A percentile compares a stretch with the other conserved stretches of the same genome.
These are phyloP conservation scores for Melitaea cinxia DNA, from an alignment of 1,140 invertebrate species.

Conservation along the genomic window DNA sequence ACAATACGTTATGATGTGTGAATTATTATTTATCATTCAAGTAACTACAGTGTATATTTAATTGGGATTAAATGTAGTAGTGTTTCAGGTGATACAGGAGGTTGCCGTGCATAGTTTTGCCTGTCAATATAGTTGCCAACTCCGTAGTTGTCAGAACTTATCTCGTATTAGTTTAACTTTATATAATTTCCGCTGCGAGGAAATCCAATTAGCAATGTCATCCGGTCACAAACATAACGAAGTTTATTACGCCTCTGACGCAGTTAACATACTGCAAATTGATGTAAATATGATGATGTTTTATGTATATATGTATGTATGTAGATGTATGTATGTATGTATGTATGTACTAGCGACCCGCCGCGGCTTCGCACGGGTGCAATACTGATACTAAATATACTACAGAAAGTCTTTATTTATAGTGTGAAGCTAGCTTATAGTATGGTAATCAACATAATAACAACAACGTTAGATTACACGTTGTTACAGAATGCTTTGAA, in stretches of 20 bases:
- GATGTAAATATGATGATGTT: conserved; percentile 18
- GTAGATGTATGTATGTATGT: no score
- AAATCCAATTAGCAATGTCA: conserved; percentile 69
- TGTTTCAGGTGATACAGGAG: not conserved
- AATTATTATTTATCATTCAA: no score
- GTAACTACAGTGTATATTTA: not conserved
- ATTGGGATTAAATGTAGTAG: not conserved
- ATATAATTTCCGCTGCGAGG: conserved; percentile 62
- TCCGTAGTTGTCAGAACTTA: conserved; percentile 18
- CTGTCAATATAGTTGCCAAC: conserved; percentile 13
- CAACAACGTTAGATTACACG: no score
- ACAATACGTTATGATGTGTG: no score
- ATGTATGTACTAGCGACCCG: no score
- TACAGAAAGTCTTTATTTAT: no score
- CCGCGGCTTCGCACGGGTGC: no score
- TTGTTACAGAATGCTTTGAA: no score
- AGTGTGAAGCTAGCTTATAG: no score
- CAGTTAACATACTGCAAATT: conserved; percentile 27
- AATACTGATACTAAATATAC: no score
- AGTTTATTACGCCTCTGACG: conserved; percentile 38
- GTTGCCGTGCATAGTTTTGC: conserved; percentile 7
- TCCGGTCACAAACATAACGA: conserved; percentile 57
- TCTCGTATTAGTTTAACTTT: conserved; percentile 45
- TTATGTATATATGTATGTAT: no score
- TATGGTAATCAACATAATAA: no score